Evolutionary conservation across 2,113 vertebrate species (phyloP).

Genomic region (Alces alces): DNA sequence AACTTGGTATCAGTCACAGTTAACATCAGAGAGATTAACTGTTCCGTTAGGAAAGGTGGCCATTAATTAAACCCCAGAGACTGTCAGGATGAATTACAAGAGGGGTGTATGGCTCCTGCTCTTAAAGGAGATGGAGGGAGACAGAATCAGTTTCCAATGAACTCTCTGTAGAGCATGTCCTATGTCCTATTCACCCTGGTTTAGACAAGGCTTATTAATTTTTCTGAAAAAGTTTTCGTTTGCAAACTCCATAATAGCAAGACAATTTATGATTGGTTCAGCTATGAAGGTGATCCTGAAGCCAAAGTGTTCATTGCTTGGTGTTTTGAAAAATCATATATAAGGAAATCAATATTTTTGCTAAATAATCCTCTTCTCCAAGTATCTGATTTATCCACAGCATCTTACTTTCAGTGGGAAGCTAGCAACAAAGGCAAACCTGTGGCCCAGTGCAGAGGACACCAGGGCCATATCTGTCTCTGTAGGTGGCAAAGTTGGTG

Average conservation of each 20-base stretch:
- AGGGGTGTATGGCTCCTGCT: not conserved
- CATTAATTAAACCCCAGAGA: not conserved
- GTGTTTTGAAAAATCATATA: conserved; percentile 9
- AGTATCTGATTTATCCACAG: not conserved
- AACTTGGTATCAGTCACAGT: conserved; percentile 1
- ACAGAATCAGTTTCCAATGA: not conserved
- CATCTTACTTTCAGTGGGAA: not conserved
- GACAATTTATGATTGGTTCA: not conserved
- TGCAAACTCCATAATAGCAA: conserved; percentile 1
- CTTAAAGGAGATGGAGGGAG: not conserved
- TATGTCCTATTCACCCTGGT: not conserved
- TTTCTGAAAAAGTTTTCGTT: conserved; percentile 26
- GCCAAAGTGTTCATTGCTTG: not conserved
- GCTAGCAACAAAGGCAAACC: not conserved
- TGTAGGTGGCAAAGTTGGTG: not conserved
- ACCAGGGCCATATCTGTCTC: not conserved
- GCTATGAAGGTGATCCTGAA: not conserved
- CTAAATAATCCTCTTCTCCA: not conserved
- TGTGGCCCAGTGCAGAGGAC: not conserved
- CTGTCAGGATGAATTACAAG: not conserved
- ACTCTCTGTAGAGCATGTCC: not conserved
- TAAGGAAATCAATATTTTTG: not conserved
- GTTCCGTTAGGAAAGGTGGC: not conserved
- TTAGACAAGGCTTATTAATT: not conserved
- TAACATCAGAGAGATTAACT: not conserved